These are phyloP conservation scores for Mustelus asterias DNA, from an alignment of 2,113 vertebrate genomes.

Conservation along the genomic window DNA sequence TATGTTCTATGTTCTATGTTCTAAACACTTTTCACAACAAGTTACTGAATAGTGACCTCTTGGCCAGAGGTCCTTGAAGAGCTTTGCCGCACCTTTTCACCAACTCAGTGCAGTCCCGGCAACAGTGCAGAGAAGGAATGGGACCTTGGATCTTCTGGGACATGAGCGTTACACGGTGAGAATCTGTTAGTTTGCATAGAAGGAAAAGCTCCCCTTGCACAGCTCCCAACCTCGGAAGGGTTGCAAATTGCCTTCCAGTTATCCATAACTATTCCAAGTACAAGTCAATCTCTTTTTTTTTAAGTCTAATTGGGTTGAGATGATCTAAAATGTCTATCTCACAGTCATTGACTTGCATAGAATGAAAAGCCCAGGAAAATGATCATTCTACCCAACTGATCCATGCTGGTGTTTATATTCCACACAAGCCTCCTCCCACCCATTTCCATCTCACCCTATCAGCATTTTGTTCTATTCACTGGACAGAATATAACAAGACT, in stretches of 20 bases:
- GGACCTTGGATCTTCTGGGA: not conserved
- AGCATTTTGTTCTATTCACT: not conserved
- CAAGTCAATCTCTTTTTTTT: not conserved
- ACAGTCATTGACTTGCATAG: not conserved
- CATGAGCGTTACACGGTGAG: not conserved
- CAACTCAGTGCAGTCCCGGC: not conserved
- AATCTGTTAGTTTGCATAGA: not conserved
- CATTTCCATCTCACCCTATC: not conserved
- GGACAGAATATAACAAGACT: not conserved
- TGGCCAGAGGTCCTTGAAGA: not conserved
- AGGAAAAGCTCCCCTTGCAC: not conserved
- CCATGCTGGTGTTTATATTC: not conserved
- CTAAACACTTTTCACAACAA: not conserved
- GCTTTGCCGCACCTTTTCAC: not conserved
- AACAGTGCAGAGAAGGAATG: not conserved
- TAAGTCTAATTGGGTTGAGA: not conserved
- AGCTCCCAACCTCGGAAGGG: not conserved
- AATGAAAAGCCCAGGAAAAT: not conserved
- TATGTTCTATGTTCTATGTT: no score
- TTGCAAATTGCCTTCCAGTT: not conserved
- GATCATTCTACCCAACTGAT: not conserved
- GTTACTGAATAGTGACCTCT: not conserved
- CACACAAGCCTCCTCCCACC: not conserved
- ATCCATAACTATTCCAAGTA: no score
- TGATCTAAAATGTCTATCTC: not conserved